phyloP scores from a whole-genome alignment of 2,113 vertebrate species.

The Rhinopithecus roxellana region DNA sequence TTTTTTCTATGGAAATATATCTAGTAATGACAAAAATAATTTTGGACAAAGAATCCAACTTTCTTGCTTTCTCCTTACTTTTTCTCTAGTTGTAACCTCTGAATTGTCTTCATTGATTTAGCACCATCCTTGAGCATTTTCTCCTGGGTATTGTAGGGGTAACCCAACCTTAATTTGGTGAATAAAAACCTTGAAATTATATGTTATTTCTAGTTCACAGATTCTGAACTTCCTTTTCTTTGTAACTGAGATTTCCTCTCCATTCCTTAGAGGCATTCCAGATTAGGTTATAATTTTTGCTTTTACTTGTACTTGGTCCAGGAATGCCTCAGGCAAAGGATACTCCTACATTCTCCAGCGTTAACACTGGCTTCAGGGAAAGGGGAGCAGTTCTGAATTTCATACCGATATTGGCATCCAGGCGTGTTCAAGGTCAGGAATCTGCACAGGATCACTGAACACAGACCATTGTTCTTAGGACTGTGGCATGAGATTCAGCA shows the following conservation, averaged over 20 bases:
- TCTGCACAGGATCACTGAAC: background rate
- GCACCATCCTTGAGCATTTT: background rate
- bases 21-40: background rate
- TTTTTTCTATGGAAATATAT: background rate
- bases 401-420: background rate
- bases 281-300: conserved; percentile 56
- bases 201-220: conserved; percentile 58
- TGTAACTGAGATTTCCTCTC: conserved; percentile 57
- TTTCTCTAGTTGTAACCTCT: background rate
- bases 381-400: conserved; percentile 21
- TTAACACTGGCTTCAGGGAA: conserved; percentile 10
- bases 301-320: conserved; percentile 54
- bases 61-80: background rate
- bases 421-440: background rate
- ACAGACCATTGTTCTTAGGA: background rate
- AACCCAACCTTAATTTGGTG: background rate
- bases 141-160: background rate
- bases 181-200: conserved; percentile 31
- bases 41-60: background rate
- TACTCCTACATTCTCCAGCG: background rate
- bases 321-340: conserved; percentile 25
- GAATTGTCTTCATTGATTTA: background rate
- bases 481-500: background rate
- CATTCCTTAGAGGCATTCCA: conserved; percentile 32
- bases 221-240: conserved; percentile 63